phyloP scores from a whole-genome alignment of 2,888 invertebrate genomes.

The Lobophora halterata region DNA sequence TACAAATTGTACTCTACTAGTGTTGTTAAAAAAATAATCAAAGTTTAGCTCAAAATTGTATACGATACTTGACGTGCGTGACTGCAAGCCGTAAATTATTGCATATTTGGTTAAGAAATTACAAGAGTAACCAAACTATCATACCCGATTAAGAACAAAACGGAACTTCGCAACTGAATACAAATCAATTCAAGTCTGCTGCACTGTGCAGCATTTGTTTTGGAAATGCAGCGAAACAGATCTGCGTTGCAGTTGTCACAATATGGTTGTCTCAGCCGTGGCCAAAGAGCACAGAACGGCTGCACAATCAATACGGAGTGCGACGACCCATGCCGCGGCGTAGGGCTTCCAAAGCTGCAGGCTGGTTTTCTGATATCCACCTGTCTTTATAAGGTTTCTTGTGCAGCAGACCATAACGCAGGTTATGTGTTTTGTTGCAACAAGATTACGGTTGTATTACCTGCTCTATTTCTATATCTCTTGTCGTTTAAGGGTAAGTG shows the following conservation, averaged over 20 bases:
- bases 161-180: too few relatives aligned
- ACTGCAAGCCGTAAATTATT: constrained; percentile 20
- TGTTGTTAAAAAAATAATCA: constrained; percentile 24
- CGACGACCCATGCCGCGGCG: constrained; percentile 45
- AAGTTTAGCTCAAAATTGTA: constrained; percentile 31
- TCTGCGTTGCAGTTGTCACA: constrained; percentile 7
- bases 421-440: constrained; percentile 31
- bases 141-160: too few relatives aligned
- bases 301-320: constrained; percentile 43
- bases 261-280: constrained; percentile 14
- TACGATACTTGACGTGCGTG: constrained; percentile 27
- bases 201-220: constrained; percentile 6
- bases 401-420: constrained; percentile 27
- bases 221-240: constrained; percentile 1
- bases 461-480: constrained; percentile 6
- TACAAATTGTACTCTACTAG: constrained; percentile 12
- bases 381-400: constrained; percentile 42
- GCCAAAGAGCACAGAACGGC: constrained; percentile 23
- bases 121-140: too few relatives aligned
- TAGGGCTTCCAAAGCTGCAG: constrained; percentile 47
- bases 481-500: constrained; percentile 1
- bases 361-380: constrained; percentile 42
- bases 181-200: too few relatives aligned
- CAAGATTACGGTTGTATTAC: constrained; percentile 22
- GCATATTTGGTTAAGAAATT: too few relatives aligned